Evolutionary conservation across 23 tunicate species (phyloP).

Genomic region (Trididemnum nubilum): DNA sequence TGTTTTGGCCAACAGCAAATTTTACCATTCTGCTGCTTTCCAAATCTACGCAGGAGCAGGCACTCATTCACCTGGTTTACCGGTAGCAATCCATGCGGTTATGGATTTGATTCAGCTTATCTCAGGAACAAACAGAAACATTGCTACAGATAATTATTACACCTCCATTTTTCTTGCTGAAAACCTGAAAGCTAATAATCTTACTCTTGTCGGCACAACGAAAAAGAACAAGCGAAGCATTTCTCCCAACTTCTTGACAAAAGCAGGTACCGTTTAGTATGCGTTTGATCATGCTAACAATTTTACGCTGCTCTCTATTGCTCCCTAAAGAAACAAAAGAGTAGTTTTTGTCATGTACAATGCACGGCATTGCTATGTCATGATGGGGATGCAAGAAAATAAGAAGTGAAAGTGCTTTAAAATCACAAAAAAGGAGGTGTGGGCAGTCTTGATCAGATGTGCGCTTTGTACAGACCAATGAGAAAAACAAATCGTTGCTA

Average conservation of each 20-base stretch:
- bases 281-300: too few relatives aligned
- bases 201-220: background rate
- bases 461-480: background rate
- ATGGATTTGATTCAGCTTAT: conserved; percentile 9
- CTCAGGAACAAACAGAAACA: conserved; percentile 31
- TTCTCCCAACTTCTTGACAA: conserved; percentile 1
- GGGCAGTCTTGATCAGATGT: background rate
- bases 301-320: too few relatives aligned
- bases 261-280: background rate
- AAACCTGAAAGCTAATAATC: too few relatives aligned
- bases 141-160: conserved; percentile 9
- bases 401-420: background rate
- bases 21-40: background rate
- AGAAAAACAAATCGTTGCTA: background rate
- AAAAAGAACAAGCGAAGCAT: conserved; percentile 15
- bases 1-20: conserved; percentile 17
- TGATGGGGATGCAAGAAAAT: too few relatives aligned
- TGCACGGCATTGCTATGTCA: background rate
- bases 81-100: conserved; percentile 18
- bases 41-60: conserved; percentile 22
- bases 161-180: too few relatives aligned
- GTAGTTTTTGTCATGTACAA: background rate
- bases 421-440: too few relatives aligned
- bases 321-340: background rate
- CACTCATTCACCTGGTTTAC: conserved; percentile 27